Conservation (phyloP, 1,140 invertebrate genomes). For the Drosophila baimaii region DNA sequence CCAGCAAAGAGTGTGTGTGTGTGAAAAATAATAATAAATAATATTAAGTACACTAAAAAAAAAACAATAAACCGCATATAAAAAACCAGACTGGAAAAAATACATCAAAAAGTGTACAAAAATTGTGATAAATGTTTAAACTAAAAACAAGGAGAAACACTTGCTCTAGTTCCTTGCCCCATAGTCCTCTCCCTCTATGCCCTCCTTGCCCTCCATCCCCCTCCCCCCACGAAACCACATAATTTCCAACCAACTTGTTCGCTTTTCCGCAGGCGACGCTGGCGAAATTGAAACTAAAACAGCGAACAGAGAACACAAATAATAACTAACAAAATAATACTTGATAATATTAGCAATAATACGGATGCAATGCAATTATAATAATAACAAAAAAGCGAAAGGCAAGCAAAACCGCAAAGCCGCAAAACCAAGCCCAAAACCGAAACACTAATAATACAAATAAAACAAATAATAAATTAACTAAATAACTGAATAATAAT, state of each 20-base stretch:
- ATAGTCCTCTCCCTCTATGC: background rate
- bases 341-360: conserved; percentile 32
- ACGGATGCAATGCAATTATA: conserved; percentile 28
- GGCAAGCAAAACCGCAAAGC: conserved; percentile 6
- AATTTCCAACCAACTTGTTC: conserved; percentile 26
- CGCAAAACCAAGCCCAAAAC: background rate
- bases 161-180: background rate
- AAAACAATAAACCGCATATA: background rate
- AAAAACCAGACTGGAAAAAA: background rate
- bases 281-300: conserved; percentile 55
- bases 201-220: background rate
- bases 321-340: conserved; percentile 24
- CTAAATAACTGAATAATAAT: conserved; percentile 1
- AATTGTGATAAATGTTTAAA: background rate
- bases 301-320: conserved; percentile 41
- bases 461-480: background rate
- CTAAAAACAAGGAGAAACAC: background rate
- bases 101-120: background rate
- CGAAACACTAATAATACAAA: conserved; percentile 17
- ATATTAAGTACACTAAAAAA: conserved; percentile 1
- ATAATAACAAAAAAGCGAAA: conserved; percentile 29
- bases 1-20: background rate
- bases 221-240: background rate
- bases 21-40: background rate
- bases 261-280: conserved; percentile 46